A percentile compares a stretch with the other conserved stretches of the same genome.
Conservation (phyloP, 2,113 vertebrate species). For the Vulpes lagopus region DNA sequence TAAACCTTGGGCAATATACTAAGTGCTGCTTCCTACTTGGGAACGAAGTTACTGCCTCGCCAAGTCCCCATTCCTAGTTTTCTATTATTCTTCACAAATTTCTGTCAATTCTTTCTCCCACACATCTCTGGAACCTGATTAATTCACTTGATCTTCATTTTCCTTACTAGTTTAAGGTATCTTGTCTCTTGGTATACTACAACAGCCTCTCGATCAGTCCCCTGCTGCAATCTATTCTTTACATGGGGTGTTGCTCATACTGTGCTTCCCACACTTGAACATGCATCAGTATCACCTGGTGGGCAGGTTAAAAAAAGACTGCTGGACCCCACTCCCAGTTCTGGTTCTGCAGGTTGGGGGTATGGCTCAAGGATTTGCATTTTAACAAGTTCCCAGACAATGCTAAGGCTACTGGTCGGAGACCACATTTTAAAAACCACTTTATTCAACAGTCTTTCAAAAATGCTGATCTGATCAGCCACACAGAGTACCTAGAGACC, state of each 20-base stretch:
- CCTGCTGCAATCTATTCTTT: background rate
- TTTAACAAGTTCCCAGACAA: background rate
- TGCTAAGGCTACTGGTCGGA: background rate
- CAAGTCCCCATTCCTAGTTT: no score
- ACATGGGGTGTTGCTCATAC: background rate
- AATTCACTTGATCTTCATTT: background rate
- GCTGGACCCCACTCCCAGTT: background rate
- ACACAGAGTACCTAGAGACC: background rate
- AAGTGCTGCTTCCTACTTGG: background rate
- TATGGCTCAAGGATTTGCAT: background rate
- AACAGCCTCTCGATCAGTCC: background rate
- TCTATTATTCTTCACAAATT: background rate
- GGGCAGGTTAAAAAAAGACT: background rate
- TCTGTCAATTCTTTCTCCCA: background rate
- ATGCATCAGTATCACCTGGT: background rate
- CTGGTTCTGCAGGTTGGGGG: background rate
- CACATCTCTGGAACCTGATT: background rate
- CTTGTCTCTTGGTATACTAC: background rate
- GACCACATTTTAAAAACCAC: background rate
- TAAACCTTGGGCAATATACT: background rate
- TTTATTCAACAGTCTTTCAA: background rate
- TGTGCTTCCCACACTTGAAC: background rate
- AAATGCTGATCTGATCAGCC: background rate
- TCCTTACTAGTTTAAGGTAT: background rate
- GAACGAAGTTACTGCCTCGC: background rate